Evolutionary conservation across 1,140 invertebrate species (phyloP).

Genomic region (Drosophila eugracilis): DNA sequence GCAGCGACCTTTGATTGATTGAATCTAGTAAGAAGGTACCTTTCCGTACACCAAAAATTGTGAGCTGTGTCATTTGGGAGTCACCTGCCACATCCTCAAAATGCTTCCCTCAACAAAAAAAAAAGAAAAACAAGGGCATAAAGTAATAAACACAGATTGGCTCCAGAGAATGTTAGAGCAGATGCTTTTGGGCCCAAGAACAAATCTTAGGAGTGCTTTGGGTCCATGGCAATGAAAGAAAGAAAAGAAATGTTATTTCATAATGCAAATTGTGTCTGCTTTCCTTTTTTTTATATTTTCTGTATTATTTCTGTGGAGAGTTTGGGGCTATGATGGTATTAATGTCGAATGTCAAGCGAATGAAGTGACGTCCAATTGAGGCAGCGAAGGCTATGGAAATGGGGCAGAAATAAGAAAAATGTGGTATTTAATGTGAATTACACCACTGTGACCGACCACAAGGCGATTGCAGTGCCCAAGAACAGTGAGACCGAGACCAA

Average conservation of each 20-base stretch:
- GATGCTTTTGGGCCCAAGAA: slow-evolving; percentile 13
- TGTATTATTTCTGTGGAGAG: not conserved
- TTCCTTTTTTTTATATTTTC: slow-evolving; percentile 8
- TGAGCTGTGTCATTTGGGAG: not conserved
- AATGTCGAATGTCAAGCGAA: slow-evolving; percentile 80
- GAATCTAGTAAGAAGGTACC: slow-evolving; percentile 7
- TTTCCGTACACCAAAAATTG: not conserved
- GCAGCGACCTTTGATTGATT: slow-evolving; percentile 53
- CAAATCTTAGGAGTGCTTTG: slow-evolving; percentile 45
- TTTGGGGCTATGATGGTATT: slow-evolving; percentile 53
- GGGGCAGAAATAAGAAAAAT: slow-evolving; percentile 80
- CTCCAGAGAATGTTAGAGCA: slow-evolving; percentile 13
- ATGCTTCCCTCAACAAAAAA: not conserved
- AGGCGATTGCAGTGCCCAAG: slow-evolving; percentile 28
- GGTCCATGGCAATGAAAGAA: slow-evolving; percentile 37
- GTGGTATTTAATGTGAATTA: slow-evolving; percentile 84
- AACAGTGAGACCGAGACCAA: too few relatives aligned
- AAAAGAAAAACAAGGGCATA: slow-evolving; percentile 18
- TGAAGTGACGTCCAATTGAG: slow-evolving; percentile 68
- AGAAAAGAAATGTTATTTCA: slow-evolving; percentile 74
- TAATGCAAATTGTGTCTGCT: slow-evolving; percentile 76
- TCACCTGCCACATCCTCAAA: not conserved
- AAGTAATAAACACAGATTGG: slow-evolving; percentile 68
- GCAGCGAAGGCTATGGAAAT: slow-evolving; percentile 58
- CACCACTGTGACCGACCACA: slow-evolving; percentile 84